Conservation (phyloP, 2,797 vertebrate species). For the Sebastes matsubarae region DNA sequence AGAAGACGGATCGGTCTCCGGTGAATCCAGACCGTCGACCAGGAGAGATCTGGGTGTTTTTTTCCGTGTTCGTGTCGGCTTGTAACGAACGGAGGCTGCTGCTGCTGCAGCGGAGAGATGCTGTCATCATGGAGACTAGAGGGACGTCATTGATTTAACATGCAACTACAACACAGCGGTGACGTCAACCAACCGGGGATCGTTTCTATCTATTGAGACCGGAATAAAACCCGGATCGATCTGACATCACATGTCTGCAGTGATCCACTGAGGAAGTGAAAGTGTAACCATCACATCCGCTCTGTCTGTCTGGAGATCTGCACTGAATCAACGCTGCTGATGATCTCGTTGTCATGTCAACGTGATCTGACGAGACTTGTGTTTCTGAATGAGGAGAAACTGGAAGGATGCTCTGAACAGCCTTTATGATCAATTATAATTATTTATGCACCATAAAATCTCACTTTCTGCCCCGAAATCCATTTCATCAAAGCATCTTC, state of each 20-base stretch:
- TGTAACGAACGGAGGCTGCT: neutral
- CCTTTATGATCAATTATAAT: neutral
- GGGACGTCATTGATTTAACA: slow-evolving; percentile 10
- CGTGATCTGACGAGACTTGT: neutral
- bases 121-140: neutral
- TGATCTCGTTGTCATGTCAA: neutral
- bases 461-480: neutral
- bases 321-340: neutral
- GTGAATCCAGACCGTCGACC: neutral
- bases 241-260: neutral
- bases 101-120: slow-evolving; percentile 24
- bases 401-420: neutral
- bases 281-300: neutral
- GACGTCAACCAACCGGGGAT: neutral
- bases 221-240: neutral
- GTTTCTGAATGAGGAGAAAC: neutral
- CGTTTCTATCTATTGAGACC: neutral
- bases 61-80: slow-evolving; percentile 48
- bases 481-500: neutral
- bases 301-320: neutral
- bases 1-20: neutral
- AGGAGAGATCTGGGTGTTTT: neutral
- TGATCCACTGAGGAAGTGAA: slow-evolving; percentile 24
- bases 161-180: neutral
- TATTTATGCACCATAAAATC: neutral